Conservation (phyloP, 1,140 invertebrate genomes). For the Pollicipes pollicipes region DNA sequence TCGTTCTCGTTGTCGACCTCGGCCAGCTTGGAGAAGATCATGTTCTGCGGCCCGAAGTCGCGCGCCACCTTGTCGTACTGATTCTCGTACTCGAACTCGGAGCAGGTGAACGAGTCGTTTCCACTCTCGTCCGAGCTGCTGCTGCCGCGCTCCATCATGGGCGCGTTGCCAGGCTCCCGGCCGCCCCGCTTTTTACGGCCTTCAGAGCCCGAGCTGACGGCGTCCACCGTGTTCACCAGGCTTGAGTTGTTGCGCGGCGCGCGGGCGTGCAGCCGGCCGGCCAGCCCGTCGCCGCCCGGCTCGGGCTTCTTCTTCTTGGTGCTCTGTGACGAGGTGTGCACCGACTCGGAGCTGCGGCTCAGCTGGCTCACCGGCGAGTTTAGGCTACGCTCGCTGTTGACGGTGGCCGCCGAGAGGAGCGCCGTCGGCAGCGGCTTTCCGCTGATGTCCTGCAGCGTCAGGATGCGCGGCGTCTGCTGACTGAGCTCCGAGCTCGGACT, state of each 20-base stretch:
- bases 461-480: constrained; percentile 69
- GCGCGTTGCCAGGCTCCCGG: constrained; percentile 24
- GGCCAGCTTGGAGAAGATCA: constrained; percentile 50
- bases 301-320: constrained; percentile 26
- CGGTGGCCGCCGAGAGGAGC: constrained; percentile 53
- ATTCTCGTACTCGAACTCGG: constrained; percentile 92
- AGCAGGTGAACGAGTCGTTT: constrained; percentile 94
- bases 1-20: constrained; percentile 34
- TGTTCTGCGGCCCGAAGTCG: constrained; percentile 30
- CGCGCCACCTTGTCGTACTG: constrained; percentile 46
- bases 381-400: constrained; percentile 70
- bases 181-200: constrained; percentile 32
- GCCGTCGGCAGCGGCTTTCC: constrained; percentile 77
- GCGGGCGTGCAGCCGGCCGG: constrained; percentile 69
- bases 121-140: constrained; percentile 78
- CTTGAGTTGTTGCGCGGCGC: constrained; percentile 56
- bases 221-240: constrained; percentile 75
- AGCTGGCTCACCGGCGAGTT: constrained; percentile 76
- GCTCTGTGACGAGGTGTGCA: constrained; percentile 34
- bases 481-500: constrained; percentile 83
- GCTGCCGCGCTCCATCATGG: constrained; percentile 3
- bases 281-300: constrained; percentile 40
- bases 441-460: constrained; percentile 81
- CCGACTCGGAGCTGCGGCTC: constrained; percentile 47
- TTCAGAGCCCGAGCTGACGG: constrained; percentile 78